Evolutionary conservation across 1,140 invertebrate species (phyloP).

Genomic region (Carposina sasakii): DNA sequence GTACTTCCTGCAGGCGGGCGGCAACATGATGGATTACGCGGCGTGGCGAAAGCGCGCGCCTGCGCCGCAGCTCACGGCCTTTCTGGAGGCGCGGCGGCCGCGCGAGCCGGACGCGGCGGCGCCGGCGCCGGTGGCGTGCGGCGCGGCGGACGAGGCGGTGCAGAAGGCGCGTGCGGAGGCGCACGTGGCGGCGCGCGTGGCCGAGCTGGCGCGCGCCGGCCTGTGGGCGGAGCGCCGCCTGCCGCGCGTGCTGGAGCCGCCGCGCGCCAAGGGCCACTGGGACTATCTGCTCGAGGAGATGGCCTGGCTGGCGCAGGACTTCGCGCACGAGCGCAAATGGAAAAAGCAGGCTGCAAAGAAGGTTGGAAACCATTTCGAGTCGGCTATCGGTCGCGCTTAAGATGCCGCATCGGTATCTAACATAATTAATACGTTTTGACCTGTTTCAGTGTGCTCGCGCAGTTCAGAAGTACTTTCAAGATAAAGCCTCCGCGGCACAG

Average conservation of each 20-base stretch:
- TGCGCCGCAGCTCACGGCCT: conserved; percentile 80
- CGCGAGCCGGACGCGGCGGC: conserved; percentile 64
- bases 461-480: conserved; percentile 97
- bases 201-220: conserved; percentile 90
- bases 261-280: conserved; percentile 96
- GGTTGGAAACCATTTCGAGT: conserved; percentile 50
- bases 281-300: conserved; percentile 99
- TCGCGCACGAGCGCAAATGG: conserved; percentile 97
- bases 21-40: conserved; percentile 90
- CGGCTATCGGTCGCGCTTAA: no score
- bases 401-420: no score
- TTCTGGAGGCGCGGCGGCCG: conserved; percentile 82
- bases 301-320: conserved; percentile 98
- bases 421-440: neutral
- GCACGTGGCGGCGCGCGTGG: conserved; percentile 92
- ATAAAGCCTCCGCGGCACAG: conserved; percentile 91
- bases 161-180: conserved; percentile 88
- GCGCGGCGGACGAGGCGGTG: conserved; percentile 39
- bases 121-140: conserved; percentile 62
- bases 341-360: conserved; percentile 97
- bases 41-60: conserved; percentile 86
- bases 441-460: conserved; percentile 81
- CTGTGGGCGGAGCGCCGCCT: conserved; percentile 94
- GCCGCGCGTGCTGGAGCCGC: conserved; percentile 93
- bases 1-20: conserved; percentile 88